Evolutionary conservation across 2,113 vertebrate genomes (phyloP).

Genomic region (Nettapus auritus): DNA sequence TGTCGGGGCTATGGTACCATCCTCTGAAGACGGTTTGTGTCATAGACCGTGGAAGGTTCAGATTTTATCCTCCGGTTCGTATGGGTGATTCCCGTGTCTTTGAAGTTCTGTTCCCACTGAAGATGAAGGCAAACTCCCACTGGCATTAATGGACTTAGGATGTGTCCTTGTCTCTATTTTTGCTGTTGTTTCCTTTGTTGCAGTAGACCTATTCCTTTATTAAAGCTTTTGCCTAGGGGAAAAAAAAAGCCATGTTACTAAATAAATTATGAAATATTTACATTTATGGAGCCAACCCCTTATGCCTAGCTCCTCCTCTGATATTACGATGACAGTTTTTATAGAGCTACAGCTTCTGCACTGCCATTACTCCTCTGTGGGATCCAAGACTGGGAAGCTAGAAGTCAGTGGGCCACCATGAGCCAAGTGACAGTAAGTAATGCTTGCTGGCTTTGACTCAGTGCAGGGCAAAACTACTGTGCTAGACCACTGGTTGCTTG

Average conservation of each 20-base stretch:
- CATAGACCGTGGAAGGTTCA: not conserved
- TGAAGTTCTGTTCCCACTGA: slow-evolving; percentile 46
- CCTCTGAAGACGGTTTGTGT: not conserved
- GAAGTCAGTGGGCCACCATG: slow-evolving; percentile 13
- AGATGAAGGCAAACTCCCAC: slow-evolving; percentile 18
- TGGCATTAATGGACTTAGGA: not conserved
- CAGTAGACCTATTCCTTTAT: slow-evolving; percentile 57
- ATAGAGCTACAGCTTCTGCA: slow-evolving; percentile 37
- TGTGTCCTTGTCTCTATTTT: slow-evolving; percentile 10
- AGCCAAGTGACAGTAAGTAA: slow-evolving; percentile 72
- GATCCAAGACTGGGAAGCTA: slow-evolving; percentile 4
- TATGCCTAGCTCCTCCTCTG: slow-evolving; percentile 68
- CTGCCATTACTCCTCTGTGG: slow-evolving; percentile 36
- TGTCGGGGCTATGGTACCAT: accelerated
- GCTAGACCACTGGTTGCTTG: not conserved
- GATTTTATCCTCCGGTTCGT: slow-evolving; percentile 12
- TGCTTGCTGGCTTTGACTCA: not conserved
- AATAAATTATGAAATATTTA: slow-evolving; percentile 68
- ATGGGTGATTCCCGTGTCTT: slow-evolving; percentile 18
- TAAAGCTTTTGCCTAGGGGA: slow-evolving; percentile 71
- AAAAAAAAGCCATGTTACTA: slow-evolving; percentile 50
- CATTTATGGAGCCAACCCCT: slow-evolving; percentile 62
- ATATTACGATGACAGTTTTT: slow-evolving; percentile 63
- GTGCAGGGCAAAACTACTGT: not conserved
- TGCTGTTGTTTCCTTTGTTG: slow-evolving; percentile 63